Conservation (phyloP, 1,140 invertebrate genomes). For the Drosophila jambulina region DNA sequence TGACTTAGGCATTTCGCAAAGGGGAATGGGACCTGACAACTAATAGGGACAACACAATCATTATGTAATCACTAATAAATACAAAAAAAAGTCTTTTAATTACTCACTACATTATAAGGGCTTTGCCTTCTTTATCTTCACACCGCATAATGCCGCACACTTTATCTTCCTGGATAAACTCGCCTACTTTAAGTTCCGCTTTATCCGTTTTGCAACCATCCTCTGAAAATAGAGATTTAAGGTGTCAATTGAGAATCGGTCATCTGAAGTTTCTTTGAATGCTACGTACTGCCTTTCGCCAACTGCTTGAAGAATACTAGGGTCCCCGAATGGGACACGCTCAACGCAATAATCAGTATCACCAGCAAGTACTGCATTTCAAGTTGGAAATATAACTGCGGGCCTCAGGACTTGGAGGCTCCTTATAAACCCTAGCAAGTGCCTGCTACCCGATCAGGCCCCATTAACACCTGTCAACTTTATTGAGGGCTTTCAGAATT, state of each 20-base stretch:
- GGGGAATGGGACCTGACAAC: not conserved
- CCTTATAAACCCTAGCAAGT: not conserved
- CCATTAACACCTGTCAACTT: not conserved
- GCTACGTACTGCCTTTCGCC: not conserved
- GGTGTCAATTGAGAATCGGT: not conserved
- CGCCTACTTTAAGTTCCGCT: not conserved
- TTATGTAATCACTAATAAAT: not conserved
- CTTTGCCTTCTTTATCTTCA: not conserved
- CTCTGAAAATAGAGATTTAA: not conserved
- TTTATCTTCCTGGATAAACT: not conserved
- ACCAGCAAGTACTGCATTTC: not conserved
- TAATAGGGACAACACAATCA: not conserved
- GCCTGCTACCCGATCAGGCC: not conserved
- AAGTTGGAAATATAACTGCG: not conserved
- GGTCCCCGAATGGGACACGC: not conserved
- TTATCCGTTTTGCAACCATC: not conserved
- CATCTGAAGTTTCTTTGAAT: not conserved
- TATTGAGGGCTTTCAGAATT: not conserved
- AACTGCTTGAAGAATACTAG: not conserved
- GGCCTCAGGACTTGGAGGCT: not conserved
- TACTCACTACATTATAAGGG: not conserved
- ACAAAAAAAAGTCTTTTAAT: not conserved
- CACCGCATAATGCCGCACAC: not conserved
- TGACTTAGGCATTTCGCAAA: accelerated
- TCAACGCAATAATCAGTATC: not conserved